Percentiles rank a stretch among this genome's conserved stretches.
These are phyloP conservation scores for Heliconius charithonia DNA, from an alignment of 2,888 invertebrate genomes.

Conservation along the genomic window DNA sequence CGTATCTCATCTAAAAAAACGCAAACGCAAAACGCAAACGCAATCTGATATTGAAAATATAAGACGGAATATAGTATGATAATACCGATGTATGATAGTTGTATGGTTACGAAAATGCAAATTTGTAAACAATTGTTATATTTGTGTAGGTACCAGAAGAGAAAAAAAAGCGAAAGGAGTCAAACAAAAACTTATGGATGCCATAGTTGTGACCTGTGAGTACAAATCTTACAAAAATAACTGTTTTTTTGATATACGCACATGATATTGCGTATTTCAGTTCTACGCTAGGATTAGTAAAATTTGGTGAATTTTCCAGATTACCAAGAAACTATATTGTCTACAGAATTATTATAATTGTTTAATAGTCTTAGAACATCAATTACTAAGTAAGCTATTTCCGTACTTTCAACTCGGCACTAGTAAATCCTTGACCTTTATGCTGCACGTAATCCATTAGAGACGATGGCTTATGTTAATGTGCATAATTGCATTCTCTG, in stretches of 20 bases:
- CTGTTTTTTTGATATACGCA: background rate
- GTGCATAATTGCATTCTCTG: slow-evolving; percentile 52
- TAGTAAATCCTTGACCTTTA: slow-evolving; percentile 48
- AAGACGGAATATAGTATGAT: background rate
- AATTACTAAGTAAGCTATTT: slow-evolving; percentile 25
- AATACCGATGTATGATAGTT: background rate
- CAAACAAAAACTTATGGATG: background rate
- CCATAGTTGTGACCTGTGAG: background rate
- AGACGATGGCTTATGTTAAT: slow-evolving; percentile 47
- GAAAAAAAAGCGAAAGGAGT: background rate
- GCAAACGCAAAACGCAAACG: no score
- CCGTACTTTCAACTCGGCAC: slow-evolving; percentile 32
- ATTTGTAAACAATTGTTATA: background rate
- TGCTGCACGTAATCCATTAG: slow-evolving; percentile 49
- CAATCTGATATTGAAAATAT: background rate
- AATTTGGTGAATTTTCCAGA: no score
- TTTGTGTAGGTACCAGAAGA: background rate
- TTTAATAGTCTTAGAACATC: slow-evolving; percentile 1
- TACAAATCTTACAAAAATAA: background rate
- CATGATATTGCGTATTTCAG: background rate
- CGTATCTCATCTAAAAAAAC: no score
- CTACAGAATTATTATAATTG: background rate
- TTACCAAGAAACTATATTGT: background rate
- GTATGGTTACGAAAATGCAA: background rate
- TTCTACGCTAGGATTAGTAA: no score